Percentiles rank a stretch among this genome's conserved stretches.
phyloP scores from a whole-genome alignment of 1,140 invertebrate genomes.

The Lepidurus apus region DNA sequence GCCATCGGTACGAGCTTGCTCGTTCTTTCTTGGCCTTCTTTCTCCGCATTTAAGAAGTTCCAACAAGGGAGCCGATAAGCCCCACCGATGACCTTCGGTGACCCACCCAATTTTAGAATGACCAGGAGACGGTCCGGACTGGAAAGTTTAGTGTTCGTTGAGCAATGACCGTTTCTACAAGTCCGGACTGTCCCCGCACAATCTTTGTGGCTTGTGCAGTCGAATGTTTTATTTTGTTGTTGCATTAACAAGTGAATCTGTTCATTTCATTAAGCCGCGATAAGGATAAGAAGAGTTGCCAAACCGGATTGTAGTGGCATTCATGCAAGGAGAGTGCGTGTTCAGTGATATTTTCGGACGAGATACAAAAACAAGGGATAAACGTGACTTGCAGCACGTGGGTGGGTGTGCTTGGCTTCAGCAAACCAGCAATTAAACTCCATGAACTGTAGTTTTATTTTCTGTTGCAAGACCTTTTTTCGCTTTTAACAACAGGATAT shows the following conservation, averaged over 20 bases:
- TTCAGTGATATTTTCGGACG: background rate
- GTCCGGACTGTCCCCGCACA: background rate
- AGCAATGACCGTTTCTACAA: background rate
- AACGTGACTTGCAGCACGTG: constrained; percentile 12
- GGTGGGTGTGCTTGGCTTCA: background rate
- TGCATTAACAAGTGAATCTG: background rate
- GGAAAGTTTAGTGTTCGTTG: background rate
- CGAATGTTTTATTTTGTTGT: background rate
- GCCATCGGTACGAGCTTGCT: background rate
- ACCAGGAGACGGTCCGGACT: background rate
- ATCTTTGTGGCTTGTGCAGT: background rate
- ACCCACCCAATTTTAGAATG: constrained; percentile 20
- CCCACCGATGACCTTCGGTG: background rate
- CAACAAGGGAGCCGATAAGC: background rate
- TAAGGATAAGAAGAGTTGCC: background rate
- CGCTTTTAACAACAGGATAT: background rate
- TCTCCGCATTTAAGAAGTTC: background rate
- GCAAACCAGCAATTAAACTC: background rate
- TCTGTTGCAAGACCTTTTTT: background rate
- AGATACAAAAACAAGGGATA: background rate
- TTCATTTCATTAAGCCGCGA: background rate
- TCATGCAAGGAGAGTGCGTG: background rate
- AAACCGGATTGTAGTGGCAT: background rate
- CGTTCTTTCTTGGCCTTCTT: background rate
- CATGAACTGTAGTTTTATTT: background rate